phyloP scores from a whole-genome alignment of 2,888 invertebrate species.

The Drosophila tanythrix region DNA sequence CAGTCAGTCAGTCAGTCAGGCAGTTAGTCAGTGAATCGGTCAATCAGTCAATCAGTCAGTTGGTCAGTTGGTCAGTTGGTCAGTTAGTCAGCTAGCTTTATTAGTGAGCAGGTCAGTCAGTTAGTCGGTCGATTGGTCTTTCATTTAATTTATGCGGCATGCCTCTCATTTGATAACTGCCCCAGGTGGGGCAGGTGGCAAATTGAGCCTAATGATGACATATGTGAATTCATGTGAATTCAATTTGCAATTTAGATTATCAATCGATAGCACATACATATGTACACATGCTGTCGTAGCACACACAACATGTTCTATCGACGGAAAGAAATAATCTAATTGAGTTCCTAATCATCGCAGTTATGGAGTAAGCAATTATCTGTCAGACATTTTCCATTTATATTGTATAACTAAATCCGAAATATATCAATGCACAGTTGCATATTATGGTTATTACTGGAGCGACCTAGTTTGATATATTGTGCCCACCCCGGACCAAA shows the following conservation, averaged over 20 bases:
- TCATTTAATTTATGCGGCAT: conserved; percentile 73
- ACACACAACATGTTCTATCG: conserved; percentile 4
- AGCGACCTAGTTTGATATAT: too few species aligned
- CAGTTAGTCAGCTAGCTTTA: conserved; percentile 22
- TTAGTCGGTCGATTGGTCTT: conserved; percentile 28
- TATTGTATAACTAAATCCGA: neutral
- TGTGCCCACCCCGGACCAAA: neutral
- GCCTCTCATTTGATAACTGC: conserved; percentile 63
- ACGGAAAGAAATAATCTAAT: conserved; percentile 8
- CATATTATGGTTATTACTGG: neutral
- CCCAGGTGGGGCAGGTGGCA: conserved; percentile 31
- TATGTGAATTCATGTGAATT: conserved; percentile 27
- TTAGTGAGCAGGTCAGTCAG: conserved; percentile 18
- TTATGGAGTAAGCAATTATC: conserved; percentile 3
- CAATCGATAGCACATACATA: conserved; percentile 6
- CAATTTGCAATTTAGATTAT: conserved; percentile 62
- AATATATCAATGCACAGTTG: neutral
- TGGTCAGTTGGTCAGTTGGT: conserved; percentile 18
- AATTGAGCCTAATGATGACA: conserved; percentile 43
- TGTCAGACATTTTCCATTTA: neutral
- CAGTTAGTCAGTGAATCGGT: conserved; percentile 23
- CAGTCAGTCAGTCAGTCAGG: conserved; percentile 27
- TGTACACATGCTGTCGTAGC: neutral
- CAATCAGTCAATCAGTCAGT: conserved; percentile 19
- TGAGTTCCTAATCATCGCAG: neutral